phyloP scores from a whole-genome alignment of 2,113 vertebrate species.

The Rissa tridactyla region DNA sequence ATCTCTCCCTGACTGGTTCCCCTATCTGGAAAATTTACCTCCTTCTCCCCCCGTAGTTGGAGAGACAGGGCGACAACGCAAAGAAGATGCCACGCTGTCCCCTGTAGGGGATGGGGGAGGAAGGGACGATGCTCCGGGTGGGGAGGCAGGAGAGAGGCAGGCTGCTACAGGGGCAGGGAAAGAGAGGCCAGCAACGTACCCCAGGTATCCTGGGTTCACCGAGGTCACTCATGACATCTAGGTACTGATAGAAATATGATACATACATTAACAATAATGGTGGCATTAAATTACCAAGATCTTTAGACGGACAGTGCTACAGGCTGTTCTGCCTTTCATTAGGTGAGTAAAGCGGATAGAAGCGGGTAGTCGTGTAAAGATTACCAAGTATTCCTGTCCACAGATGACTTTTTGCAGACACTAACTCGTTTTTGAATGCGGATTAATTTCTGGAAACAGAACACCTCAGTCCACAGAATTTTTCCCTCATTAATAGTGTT shows the following conservation, averaged over 20 bases:
- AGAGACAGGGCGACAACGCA: background rate
- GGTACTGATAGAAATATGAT: background rate
- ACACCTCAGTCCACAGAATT: background rate
- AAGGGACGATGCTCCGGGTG: background rate
- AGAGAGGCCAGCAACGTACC: background rate
- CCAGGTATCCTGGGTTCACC: background rate
- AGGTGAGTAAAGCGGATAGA: background rate
- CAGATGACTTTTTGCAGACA: background rate
- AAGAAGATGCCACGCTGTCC: background rate
- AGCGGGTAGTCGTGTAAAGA: background rate
- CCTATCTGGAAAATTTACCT: background rate
- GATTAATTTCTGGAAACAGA: conserved; percentile 6
- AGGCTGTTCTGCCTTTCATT: background rate
- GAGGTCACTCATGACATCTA: background rate
- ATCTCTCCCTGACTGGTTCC: background rate
- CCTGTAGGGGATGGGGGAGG: background rate
- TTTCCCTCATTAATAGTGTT: background rate
- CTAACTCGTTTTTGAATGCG: background rate
- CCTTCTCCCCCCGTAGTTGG: background rate
- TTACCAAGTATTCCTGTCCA: background rate
- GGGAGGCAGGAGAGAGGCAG: background rate
- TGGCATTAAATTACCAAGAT: background rate
- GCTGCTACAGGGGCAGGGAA: background rate
- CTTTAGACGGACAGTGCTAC: background rate
- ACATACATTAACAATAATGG: background rate